Percentiles rank a stretch among this genome's conserved stretches.
Evolutionary conservation across 2,888 invertebrate species (phyloP).

Genomic region (Odiellus spinosus): DNA sequence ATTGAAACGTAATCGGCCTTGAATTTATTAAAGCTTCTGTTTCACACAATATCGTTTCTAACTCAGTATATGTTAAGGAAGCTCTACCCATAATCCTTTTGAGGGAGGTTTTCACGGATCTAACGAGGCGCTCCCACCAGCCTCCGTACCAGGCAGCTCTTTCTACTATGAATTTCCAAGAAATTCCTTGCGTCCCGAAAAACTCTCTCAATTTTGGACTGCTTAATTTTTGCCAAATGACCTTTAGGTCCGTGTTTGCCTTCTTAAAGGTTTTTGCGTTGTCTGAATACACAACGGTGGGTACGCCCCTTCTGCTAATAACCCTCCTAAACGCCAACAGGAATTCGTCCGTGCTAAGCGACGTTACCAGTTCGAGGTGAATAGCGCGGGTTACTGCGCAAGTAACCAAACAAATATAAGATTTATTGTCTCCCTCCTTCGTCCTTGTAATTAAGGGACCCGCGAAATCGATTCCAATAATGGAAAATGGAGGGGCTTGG

Average conservation of each 20-base stretch:
- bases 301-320: conserved; percentile 24
- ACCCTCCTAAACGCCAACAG: conserved; percentile 25
- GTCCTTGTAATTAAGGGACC: conserved; percentile 12
- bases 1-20: conserved; percentile 25
- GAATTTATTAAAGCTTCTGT: conserved; percentile 24
- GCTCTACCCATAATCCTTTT: conserved; percentile 25
- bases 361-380: conserved; percentile 27
- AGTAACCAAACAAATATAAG: background rate
- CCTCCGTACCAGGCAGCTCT: conserved; percentile 32
- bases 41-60: conserved; percentile 25
- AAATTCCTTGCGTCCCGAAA: conserved; percentile 11
- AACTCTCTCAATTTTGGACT: conserved; percentile 7
- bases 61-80: conserved; percentile 28
- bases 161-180: conserved; percentile 28
- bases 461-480: conserved; percentile 1
- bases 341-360: conserved; percentile 24
- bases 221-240: background rate
- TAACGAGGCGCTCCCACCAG: conserved; percentile 31
- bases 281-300: conserved; percentile 26
- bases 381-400: conserved; percentile 21
- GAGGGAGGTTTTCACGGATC: conserved; percentile 27
- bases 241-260: conserved; percentile 24
- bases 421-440: background rate
- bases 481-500: background rate
- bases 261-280: conserved; percentile 30